Evolutionary conservation across 1,140 invertebrate genomes (phyloP).

Genomic region (Microplitis mediator): DNA sequence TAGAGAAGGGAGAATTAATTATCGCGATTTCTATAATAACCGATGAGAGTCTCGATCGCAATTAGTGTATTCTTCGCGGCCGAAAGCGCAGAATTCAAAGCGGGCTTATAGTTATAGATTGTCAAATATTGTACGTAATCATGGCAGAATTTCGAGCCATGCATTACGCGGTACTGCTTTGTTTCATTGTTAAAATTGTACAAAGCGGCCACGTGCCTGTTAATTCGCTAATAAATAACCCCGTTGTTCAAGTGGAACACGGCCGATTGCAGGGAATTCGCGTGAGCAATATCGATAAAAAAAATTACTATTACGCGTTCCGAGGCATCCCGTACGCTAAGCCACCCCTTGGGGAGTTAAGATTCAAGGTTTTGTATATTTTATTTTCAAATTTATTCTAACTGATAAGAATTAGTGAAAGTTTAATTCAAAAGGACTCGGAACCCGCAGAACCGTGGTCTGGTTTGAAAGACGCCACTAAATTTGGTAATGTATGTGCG

Average conservation of each 20-base stretch:
- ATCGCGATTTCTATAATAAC: too few relatives aligned
- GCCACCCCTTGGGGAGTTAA: constrained; percentile 5
- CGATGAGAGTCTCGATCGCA: too few relatives aligned
- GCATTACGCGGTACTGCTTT: too few relatives aligned
- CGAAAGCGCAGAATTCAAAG: too few relatives aligned
- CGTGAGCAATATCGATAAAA: constrained; percentile 8
- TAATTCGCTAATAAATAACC: not conserved
- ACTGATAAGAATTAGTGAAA: too few relatives aligned
- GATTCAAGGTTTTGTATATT: constrained; percentile 41
- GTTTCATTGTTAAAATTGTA: too few relatives aligned
- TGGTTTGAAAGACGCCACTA: constrained; percentile 61
- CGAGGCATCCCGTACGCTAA: constrained; percentile 17
- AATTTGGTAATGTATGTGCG: constrained; percentile 63
- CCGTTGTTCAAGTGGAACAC: not conserved
- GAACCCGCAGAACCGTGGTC: constrained; percentile 65
- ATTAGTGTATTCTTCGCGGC: too few relatives aligned
- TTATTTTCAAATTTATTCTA: not conserved
- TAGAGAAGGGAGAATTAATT: too few relatives aligned
- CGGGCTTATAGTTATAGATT: too few relatives aligned
- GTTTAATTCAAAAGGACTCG: constrained; percentile 59
- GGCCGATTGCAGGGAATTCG: not conserved
- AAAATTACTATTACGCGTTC: constrained; percentile 1
- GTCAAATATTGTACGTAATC: too few relatives aligned
- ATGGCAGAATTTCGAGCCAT: too few relatives aligned
- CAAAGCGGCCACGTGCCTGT: too few relatives aligned